Conservation (phyloP, 1,140 invertebrate species). For the Reticulitermes speratus region DNA sequence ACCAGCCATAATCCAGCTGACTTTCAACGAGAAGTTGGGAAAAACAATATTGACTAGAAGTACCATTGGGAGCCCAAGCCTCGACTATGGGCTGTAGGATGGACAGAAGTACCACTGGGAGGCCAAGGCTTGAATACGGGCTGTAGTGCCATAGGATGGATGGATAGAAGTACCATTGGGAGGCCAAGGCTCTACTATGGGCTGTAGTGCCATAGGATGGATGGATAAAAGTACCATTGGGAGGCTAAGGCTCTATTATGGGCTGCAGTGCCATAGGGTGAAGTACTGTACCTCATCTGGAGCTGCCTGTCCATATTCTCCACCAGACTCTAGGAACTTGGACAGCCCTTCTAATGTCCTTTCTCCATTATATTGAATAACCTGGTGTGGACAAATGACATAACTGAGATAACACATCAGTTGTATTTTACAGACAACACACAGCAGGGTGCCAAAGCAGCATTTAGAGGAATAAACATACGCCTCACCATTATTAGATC, state of each 20-base stretch:
- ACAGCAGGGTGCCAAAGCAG: too few relatives aligned
- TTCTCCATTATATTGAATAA: slow-evolving; percentile 92
- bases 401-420: too few relatives aligned
- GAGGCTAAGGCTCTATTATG: too few relatives aligned
- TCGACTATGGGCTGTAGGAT: background rate
- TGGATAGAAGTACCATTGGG: background rate
- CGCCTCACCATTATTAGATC: too few relatives aligned
- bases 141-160: too few relatives aligned
- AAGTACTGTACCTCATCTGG: slow-evolving; percentile 58
- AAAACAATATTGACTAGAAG: background rate
- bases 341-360: slow-evolving; percentile 90
- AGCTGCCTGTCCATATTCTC: slow-evolving; percentile 61
- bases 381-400: slow-evolving; percentile 48
- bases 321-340: slow-evolving; percentile 86
- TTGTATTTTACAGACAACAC: too few relatives aligned
- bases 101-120: too few relatives aligned
- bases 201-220: too few relatives aligned
- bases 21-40: slow-evolving; percentile 12
- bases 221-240: background rate
- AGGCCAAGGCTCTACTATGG: too few relatives aligned
- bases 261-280: background rate
- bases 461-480: too few relatives aligned
- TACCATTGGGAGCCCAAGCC: background rate
- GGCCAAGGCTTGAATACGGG: too few relatives aligned
- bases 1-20: background rate